Evolutionary conservation across 2,797 vertebrate genomes (phyloP).

Genomic region (Pseudocheirus occidentalis): DNA sequence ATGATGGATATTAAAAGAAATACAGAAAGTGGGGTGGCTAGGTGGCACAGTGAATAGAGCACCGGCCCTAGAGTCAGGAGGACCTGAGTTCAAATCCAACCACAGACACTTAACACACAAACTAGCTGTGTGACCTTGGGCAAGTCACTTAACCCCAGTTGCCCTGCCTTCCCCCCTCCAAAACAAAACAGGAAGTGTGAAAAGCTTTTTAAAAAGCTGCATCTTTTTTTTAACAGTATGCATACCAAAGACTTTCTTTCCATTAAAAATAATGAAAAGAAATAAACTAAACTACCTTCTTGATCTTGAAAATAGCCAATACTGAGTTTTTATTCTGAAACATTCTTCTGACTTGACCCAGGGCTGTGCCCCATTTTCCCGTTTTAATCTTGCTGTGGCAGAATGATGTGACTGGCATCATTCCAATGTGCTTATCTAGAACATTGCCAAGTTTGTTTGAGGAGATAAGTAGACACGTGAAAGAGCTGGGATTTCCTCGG

Average conservation of each 20-base stretch:
- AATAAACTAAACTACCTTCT: background rate
- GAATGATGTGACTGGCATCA: background rate
- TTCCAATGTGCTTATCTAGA: background rate
- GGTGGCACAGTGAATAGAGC: no score
- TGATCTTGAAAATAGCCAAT: background rate
- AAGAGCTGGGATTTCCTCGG: background rate
- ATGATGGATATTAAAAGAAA: background rate
- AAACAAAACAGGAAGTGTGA: no score
- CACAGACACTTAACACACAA: no score
- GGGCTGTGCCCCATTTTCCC: background rate
- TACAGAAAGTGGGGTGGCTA: background rate
- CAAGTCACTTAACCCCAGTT: no score
- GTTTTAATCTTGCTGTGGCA: background rate
- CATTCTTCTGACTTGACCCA: background rate
- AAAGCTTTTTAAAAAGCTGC: background rate
- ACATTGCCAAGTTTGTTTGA: background rate
- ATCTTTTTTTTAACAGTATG: background rate
- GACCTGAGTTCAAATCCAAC: no score
- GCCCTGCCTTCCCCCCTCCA: no score
- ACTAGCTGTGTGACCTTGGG: no score
- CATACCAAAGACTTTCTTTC: background rate
- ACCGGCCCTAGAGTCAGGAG: no score
- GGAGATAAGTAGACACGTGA: background rate
- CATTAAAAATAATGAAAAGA: background rate
- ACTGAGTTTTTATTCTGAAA: background rate